These are phyloP conservation scores for Zosterops lateralis DNA, from an alignment of 2,113 vertebrate species.

Conservation along the genomic window DNA sequence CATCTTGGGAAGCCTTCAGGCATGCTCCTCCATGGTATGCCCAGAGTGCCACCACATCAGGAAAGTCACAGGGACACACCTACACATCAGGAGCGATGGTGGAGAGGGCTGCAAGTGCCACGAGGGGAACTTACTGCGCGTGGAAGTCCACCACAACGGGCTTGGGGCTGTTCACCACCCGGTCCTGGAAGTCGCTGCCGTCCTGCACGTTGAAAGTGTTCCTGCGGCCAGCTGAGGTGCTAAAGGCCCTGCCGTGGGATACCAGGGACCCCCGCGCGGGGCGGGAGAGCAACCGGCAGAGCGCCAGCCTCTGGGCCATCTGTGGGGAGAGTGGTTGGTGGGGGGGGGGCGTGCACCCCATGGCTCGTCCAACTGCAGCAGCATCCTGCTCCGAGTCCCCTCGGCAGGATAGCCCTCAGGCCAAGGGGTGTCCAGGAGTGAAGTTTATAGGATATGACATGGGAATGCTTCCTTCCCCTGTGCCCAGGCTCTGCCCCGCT, in stretches of 20 bases:
- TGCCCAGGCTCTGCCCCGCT: accelerated
- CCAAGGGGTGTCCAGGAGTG: accelerated
- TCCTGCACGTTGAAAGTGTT: slow-evolving; percentile 92
- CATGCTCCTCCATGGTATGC: accelerated
- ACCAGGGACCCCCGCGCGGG: neutral
- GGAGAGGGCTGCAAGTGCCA: accelerated
- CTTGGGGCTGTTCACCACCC: slow-evolving; percentile 89
- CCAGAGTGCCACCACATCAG: accelerated
- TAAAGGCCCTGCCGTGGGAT: slow-evolving; percentile 6
- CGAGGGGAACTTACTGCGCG: slow-evolving; percentile 82
- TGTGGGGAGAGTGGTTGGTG: slow-evolving; percentile 32
- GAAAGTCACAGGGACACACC: neutral
- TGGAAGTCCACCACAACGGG: slow-evolving; percentile 95
- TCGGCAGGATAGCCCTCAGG: accelerated
- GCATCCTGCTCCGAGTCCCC: neutral
- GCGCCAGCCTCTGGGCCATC: slow-evolving; percentile 88
- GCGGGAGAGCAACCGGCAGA: slow-evolving; percentile 73
- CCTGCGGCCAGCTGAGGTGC: slow-evolving; percentile 30
- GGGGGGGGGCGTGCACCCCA: too few species aligned
- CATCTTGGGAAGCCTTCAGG: neutral
- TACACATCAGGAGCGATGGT: accelerated
- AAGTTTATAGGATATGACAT: accelerated
- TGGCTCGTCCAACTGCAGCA: neutral
- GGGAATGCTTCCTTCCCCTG: accelerated
- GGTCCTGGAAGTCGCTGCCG: slow-evolving; percentile 88